Percentiles rank a stretch among this genome's conserved stretches.
phyloP scores from a whole-genome alignment of 2,888 invertebrate genomes.

The Drosophila paracracens region DNA sequence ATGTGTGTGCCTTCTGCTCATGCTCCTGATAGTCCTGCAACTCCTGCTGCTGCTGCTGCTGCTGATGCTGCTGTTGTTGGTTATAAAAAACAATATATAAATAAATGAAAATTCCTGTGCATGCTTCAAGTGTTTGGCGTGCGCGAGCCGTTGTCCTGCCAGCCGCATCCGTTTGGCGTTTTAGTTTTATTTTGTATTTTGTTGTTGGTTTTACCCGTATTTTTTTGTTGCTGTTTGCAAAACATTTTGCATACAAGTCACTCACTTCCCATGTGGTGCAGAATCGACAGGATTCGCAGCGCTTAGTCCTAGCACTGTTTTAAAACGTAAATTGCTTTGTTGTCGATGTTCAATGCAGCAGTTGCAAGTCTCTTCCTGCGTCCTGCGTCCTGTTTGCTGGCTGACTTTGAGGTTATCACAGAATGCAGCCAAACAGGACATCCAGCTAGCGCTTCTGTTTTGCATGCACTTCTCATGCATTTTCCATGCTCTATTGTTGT shows the following conservation, averaged over 20 bases:
- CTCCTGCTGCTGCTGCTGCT: conserved; percentile 14
- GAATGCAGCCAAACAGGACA: conserved; percentile 48
- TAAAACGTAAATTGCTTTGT: conserved; percentile 79
- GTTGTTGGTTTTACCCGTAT: conserved; percentile 2
- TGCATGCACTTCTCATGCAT: conserved; percentile 75
- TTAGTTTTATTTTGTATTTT: conserved; percentile 49
- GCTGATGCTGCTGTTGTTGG: conserved; percentile 44
- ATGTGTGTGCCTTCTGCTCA: conserved; percentile 32
- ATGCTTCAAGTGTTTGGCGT: conserved; percentile 80
- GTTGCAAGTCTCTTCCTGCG: conserved; percentile 51
- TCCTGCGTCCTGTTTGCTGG: conserved; percentile 20
- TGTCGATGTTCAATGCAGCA: conserved; percentile 80
- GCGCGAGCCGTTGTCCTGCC: conserved; percentile 80
- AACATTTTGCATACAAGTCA: conserved; percentile 80
- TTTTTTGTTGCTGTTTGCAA: conserved; percentile 49
- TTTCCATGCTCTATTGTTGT: conserved; percentile 59
- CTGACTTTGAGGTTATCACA: conserved; percentile 73
- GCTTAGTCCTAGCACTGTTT: conserved; percentile 74
- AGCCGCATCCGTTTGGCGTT: conserved; percentile 69
- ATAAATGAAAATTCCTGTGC: conserved; percentile 81
- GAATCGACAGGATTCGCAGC: conserved; percentile 52
- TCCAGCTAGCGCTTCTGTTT: conserved; percentile 58
- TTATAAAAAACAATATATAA: conserved; percentile 80
- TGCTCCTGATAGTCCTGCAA: conserved; percentile 2
- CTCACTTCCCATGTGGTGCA: conserved; percentile 58